A percentile compares a stretch with the other conserved stretches of the same genome.
phyloP scores from a whole-genome alignment of 2,888 invertebrate species.

The Sericinus montela region DNA sequence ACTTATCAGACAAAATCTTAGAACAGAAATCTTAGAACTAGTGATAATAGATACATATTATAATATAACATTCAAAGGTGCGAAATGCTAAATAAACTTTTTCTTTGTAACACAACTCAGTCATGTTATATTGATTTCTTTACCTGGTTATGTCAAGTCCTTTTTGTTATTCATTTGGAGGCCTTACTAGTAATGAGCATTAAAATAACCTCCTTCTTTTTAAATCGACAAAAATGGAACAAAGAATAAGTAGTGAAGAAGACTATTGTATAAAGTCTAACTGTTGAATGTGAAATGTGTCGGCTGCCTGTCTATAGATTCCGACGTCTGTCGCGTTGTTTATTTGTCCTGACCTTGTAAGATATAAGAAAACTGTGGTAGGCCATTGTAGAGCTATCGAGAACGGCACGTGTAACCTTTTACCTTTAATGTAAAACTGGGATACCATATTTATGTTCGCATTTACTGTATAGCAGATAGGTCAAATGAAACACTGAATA shows the following conservation, averaged over 20 bases:
- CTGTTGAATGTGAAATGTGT: constrained; percentile 32
- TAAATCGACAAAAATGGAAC: neutral
- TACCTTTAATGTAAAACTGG: constrained; percentile 32
- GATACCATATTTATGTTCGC: neutral
- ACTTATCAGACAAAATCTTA: too few species aligned
- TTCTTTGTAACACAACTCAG: too few species aligned
- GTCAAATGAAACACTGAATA: constrained; percentile 3
- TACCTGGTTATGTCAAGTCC: too few species aligned
- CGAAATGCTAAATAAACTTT: too few species aligned
- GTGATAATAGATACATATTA: too few species aligned
- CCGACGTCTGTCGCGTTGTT: constrained; percentile 40
- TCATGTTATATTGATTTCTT: too few species aligned
- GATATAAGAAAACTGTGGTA: constrained; percentile 35
- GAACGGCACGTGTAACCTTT: constrained; percentile 47
- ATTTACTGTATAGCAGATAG: neutral
- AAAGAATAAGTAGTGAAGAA: constrained; percentile 12
- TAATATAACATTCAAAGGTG: too few species aligned
- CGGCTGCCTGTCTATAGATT: constrained; percentile 40
- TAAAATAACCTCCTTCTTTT: too few species aligned
- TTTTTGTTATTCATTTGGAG: too few species aligned
- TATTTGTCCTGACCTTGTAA: constrained; percentile 46
- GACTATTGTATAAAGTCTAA: constrained; percentile 24
- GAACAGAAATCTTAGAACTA: too few species aligned
- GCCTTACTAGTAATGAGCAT: too few species aligned
- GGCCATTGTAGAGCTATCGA: constrained; percentile 25